These are phyloP conservation scores for Yponomeuta cagnagella DNA, from an alignment of 2,888 invertebrate species.

Conservation along the genomic window DNA sequence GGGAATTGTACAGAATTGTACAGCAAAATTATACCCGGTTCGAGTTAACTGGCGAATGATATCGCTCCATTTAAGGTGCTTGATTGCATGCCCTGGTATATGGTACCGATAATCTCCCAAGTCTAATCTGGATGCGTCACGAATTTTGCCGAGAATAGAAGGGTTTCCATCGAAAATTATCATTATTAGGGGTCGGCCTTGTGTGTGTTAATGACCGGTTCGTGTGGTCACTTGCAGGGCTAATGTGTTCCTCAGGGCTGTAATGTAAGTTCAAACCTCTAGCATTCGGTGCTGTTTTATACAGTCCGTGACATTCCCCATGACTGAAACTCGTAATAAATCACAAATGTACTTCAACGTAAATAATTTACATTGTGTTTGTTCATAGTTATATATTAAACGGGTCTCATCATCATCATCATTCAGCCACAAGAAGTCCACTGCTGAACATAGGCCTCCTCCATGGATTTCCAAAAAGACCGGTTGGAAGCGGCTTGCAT, in stretches of 20 bases:
- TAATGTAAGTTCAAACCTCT: not conserved
- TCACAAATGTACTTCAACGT: no score
- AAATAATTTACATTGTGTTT: no score
- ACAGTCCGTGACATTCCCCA: no score
- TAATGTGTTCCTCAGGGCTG: not conserved
- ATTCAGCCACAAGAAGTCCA: no score
- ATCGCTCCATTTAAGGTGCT: conserved; percentile 6
- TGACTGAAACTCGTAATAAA: no score
- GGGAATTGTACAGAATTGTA: conserved; percentile 7
- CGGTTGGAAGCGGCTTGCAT: no score
- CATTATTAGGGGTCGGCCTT: not conserved
- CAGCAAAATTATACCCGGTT: conserved; percentile 9
- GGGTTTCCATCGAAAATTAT: not conserved
- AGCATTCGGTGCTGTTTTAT: no score
- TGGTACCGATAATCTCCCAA: not conserved
- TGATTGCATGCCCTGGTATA: not conserved
- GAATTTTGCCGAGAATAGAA: not conserved
- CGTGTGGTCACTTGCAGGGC: not conserved
- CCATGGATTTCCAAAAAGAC: no score
- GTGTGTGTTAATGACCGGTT: not conserved
- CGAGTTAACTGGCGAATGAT: conserved; percentile 10
- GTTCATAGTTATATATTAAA: no score
- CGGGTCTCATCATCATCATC: no score
- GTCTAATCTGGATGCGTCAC: not conserved
- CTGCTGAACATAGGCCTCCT: no score